Percentiles rank a stretch among this genome's conserved stretches.
phyloP scores from a whole-genome alignment of 2,888 invertebrate species.

The Leptura quadrifasciata region DNA sequence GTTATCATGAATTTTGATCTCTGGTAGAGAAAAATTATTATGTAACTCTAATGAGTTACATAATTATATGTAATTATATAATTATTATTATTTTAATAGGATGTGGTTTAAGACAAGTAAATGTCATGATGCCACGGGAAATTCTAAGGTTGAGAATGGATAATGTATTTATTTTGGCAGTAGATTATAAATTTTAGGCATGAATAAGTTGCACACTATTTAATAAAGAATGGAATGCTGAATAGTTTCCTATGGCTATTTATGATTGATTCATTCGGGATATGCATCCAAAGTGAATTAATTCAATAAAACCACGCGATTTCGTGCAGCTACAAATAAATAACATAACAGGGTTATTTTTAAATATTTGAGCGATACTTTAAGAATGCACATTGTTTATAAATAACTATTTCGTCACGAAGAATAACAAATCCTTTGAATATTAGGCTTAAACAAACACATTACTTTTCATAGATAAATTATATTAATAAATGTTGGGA shows the following conservation, averaged over 20 bases:
- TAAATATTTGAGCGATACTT: not conserved
- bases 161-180: too few relatives aligned
- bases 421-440: not conserved
- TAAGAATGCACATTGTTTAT: conserved; percentile 3
- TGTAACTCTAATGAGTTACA: too few relatives aligned
- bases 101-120: too few relatives aligned
- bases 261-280: not conserved
- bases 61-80: too few relatives aligned
- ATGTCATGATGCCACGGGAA: too few relatives aligned
- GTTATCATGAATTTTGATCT: too few relatives aligned
- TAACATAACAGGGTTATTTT: not conserved
- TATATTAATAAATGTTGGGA: too few relatives aligned
- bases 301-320: not conserved
- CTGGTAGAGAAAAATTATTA: too few relatives aligned
- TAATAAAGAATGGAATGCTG: not conserved
- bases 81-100: too few relatives aligned
- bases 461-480: not conserved
- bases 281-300: conserved; percentile 4
- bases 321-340: not conserved
- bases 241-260: not conserved
- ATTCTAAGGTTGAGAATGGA: too few relatives aligned
- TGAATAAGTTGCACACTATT: not conserved
- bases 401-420: not conserved
- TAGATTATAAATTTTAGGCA: too few relatives aligned
- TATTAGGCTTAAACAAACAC: not conserved